These are phyloP conservation scores for Sisyra nigra DNA, from an alignment of 2,888 invertebrate genomes.

Conservation along the genomic window DNA sequence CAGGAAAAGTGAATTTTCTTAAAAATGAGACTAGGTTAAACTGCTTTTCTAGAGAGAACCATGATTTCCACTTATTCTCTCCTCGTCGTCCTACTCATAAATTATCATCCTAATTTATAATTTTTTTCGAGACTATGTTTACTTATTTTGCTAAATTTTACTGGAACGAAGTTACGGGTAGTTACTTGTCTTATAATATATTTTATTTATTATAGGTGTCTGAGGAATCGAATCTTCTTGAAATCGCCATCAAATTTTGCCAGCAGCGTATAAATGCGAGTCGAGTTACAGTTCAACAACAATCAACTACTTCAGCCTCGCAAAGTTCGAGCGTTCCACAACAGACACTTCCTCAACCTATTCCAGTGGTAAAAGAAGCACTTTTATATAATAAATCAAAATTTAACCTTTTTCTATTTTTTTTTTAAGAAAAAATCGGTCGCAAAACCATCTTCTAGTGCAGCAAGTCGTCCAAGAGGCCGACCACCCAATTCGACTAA, in stretches of 20 bases:
- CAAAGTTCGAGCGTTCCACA: conserved; percentile 14
- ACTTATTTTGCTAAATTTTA: too few species aligned
- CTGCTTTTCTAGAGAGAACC: too few species aligned
- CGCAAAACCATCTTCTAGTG: conserved; percentile 18
- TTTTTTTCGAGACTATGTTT: too few species aligned
- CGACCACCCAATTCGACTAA: conserved; percentile 24
- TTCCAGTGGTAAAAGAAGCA: not conserved
- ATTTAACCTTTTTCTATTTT: not conserved
- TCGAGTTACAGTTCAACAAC: conserved; percentile 28
- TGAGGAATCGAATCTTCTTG: conserved; percentile 44
- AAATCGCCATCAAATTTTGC: conserved; percentile 54
- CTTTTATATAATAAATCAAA: not conserved
- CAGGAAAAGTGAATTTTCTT: too few species aligned
- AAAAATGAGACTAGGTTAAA: too few species aligned
- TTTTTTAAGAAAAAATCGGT: not conserved
- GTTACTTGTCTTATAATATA: conserved; percentile 17
- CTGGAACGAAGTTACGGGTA: too few species aligned
- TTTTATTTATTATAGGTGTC: conserved; percentile 22
- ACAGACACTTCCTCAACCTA: conserved; percentile 7
- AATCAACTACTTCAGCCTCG: not conserved
- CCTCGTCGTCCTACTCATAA: too few species aligned
- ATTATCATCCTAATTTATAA: too few species aligned
- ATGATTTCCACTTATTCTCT: too few species aligned
- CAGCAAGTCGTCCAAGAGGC: conserved; percentile 29
- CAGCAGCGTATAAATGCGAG: conserved; percentile 40